Percentiles rank a stretch among this genome's conserved stretches.
Conservation (phyloP, 2,797 vertebrate species). For the Eidolon dupreanum region DNA sequence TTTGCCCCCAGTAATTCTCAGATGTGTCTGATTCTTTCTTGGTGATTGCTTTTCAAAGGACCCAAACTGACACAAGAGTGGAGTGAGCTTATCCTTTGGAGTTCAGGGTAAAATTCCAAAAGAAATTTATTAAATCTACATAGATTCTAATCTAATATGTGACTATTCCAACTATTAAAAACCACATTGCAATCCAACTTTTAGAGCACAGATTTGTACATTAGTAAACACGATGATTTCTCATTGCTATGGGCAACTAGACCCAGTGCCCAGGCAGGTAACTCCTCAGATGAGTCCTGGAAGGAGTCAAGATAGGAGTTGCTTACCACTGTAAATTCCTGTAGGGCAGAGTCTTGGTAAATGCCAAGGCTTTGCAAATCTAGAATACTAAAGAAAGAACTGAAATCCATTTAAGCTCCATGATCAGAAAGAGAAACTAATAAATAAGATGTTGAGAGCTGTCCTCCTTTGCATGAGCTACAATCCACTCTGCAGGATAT, state of each 20-base stretch:
- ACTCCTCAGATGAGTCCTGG: not conserved
- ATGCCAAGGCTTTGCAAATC: slow-evolving; percentile 26
- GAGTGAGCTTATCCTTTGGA: slow-evolving; percentile 1
- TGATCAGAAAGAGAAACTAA: slow-evolving; percentile 54
- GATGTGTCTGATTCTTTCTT: not conserved
- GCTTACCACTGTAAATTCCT: not conserved
- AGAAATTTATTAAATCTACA: not conserved
- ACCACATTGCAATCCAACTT: not conserved
- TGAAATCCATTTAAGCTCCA: slow-evolving; percentile 30
- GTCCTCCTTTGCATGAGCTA: slow-evolving; percentile 40
- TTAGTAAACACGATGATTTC: slow-evolving; percentile 7
- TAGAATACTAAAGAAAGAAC: slow-evolving; percentile 41
- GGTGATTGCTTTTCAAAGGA: not conserved
- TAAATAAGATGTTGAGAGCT: slow-evolving; percentile 55
- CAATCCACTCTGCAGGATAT: slow-evolving; percentile 3
- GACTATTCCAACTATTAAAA: not conserved
- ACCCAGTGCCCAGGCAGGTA: not conserved
- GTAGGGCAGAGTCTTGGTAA: not conserved
- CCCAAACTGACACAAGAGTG: not conserved
- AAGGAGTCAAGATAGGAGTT: not conserved
- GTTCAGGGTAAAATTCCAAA: not conserved
- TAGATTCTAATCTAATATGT: not conserved
- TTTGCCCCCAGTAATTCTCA: not conserved
- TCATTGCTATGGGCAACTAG: not conserved
- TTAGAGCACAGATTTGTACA: not conserved